Percentiles rank a stretch among this genome's conserved stretches.
Evolutionary conservation across 2,113 vertebrate genomes (phyloP).

Genomic region (Mystacornis crossleyi): DNA sequence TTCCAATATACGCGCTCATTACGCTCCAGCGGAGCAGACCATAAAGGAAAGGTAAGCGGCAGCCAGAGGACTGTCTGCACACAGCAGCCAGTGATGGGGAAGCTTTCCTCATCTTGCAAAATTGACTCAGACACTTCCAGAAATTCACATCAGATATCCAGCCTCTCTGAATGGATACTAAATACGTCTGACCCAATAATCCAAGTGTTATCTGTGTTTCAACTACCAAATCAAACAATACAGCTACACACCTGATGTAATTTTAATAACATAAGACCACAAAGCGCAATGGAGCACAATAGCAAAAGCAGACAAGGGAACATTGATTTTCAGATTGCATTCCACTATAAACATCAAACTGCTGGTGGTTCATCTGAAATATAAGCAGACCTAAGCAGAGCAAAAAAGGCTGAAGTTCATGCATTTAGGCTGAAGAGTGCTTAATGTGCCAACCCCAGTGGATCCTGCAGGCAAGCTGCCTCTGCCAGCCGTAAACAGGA

Average conservation of each 20-base stretch:
- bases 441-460: not conserved
- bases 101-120: constrained; percentile 45
- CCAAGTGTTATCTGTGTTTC: constrained; percentile 60
- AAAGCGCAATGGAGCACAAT: constrained; percentile 59
- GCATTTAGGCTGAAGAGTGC: not conserved
- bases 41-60: constrained; percentile 6
- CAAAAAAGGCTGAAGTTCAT: constrained; percentile 10
- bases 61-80: constrained; percentile 27
- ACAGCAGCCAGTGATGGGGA: not conserved
- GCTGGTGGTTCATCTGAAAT: constrained; percentile 49
- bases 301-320: constrained; percentile 38
- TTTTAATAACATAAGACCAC: constrained; percentile 70
- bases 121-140: constrained; percentile 58
- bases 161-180: constrained; percentile 63
- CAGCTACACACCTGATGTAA: constrained; percentile 56
- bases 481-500: not conserved
- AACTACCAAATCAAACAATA: constrained; percentile 55
- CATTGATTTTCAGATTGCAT: constrained; percentile 63
- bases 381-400: constrained; percentile 9
- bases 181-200: constrained; percentile 59
- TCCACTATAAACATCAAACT: constrained; percentile 45
- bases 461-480: not conserved
- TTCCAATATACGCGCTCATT: constrained; percentile 56
- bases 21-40: constrained; percentile 25
- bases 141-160: constrained; percentile 68